Conservation (phyloP, 1,140 invertebrate species). For the Rhynchophorus ferrugineus region DNA sequence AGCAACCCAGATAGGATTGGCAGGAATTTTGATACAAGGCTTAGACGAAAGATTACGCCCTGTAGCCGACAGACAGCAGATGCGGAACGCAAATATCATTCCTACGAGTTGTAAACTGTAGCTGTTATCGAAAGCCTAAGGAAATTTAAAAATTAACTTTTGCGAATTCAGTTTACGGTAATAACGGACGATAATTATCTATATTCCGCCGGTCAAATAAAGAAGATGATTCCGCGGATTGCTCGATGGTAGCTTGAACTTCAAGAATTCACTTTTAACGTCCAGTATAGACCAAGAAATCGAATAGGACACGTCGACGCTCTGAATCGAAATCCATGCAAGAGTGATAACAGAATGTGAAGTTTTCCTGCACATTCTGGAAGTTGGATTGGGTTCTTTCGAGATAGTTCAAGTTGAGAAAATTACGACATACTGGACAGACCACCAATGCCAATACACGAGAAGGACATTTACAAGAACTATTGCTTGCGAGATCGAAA, state of each 20-base stretch:
- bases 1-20: constrained; percentile 16
- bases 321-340: constrained; percentile 10
- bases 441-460: not conserved
- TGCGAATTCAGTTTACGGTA: constrained; percentile 33
- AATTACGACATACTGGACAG: not conserved
- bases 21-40: constrained; percentile 15
- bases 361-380: not conserved
- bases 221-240: constrained; percentile 31
- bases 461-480: not conserved
- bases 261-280: constrained; percentile 34
- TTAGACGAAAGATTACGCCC: constrained; percentile 6
- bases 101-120: constrained; percentile 38
- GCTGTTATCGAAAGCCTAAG: too few species aligned
- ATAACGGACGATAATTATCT: constrained; percentile 38
- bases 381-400: constrained; percentile 3
- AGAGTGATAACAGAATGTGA: not conserved
- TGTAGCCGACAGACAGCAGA: constrained; percentile 11
- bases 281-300: constrained; percentile 22
- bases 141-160: constrained; percentile 35
- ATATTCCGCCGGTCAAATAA: constrained; percentile 30
- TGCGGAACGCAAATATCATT: constrained; percentile 34
- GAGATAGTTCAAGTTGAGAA: constrained; percentile 5
- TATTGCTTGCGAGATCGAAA: not conserved
- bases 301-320: constrained; percentile 18
- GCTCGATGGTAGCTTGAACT: constrained; percentile 35